Percentiles rank a stretch among this genome's conserved stretches.
phyloP scores from a whole-genome alignment of 2,797 vertebrate species.

The Delichon dasypus region DNA sequence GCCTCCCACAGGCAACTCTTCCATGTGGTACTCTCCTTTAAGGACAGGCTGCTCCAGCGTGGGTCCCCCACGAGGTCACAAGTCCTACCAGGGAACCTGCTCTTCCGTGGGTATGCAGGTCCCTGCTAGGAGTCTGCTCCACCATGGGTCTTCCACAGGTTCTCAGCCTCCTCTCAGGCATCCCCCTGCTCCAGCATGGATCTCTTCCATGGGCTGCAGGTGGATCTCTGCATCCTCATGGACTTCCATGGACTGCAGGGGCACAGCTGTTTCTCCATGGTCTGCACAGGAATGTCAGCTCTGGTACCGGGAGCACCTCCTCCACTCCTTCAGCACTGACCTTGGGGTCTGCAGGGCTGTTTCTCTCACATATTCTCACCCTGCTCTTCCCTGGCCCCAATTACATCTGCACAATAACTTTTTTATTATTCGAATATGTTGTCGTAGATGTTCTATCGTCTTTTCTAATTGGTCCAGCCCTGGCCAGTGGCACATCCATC shows the following conservation, averaged over 20 bases:
- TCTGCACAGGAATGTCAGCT: neutral
- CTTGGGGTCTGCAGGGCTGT: neutral
- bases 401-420: neutral
- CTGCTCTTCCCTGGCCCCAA: neutral
- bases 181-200: neutral
- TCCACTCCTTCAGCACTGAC: neutral
- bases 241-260: neutral
- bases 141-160: rapidly evolving
- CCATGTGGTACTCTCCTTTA: neutral
- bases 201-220: neutral
- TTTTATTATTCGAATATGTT: neutral
- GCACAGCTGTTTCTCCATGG: neutral
- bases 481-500: rapidly evolving
- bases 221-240: rapidly evolving
- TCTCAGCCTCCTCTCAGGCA: neutral
- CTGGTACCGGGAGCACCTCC: rapidly evolving
- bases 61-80: rapidly evolving
- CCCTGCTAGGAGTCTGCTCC: neutral
- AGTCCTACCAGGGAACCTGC: neutral
- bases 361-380: neutral
- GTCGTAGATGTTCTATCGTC: rapidly evolving
- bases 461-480: neutral
- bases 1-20: neutral
- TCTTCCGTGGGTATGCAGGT: neutral
- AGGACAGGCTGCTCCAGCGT: neutral